These are phyloP conservation scores for Sparus aurata DNA, from an alignment of 2,797 vertebrate species.

Conservation along the genomic window DNA sequence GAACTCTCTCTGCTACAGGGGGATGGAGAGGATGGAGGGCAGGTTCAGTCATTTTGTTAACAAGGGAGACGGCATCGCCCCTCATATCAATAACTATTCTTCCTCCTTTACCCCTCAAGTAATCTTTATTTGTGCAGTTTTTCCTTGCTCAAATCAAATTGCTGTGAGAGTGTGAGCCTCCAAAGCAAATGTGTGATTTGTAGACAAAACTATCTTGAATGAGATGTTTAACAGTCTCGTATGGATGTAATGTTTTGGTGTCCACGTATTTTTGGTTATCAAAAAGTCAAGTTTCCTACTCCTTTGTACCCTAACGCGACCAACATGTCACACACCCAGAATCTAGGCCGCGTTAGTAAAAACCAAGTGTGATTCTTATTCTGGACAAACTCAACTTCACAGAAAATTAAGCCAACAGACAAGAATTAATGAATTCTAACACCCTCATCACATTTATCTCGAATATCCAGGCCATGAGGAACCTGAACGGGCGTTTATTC, in stretches of 20 bases:
- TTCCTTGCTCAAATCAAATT: not conserved
- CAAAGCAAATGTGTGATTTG: not conserved
- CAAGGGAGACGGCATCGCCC: no score
- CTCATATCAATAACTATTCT: no score
- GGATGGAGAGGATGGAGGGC: no score
- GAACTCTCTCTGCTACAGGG: no score
- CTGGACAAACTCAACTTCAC: not conserved
- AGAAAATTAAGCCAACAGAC: not conserved
- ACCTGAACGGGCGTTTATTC: not conserved
- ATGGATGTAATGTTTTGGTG: not conserved
- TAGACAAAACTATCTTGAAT: not conserved
- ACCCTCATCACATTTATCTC: constrained; percentile 1
- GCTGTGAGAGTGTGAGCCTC: not conserved
- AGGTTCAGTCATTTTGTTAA: no score
- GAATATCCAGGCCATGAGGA: not conserved
- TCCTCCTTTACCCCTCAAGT: no score
- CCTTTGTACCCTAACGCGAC: not conserved
- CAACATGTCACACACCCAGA: not conserved
- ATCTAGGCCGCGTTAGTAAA: not conserved
- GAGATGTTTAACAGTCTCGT: not conserved
- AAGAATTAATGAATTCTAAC: not conserved
- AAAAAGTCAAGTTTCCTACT: not conserved
- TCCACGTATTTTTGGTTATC: not conserved
- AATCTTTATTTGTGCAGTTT: not conserved
- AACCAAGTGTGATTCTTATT: not conserved